Base-by-base conservation (phyloP, 2,113 vertebrate species). In the Pluvianellus socialis region DNA sequence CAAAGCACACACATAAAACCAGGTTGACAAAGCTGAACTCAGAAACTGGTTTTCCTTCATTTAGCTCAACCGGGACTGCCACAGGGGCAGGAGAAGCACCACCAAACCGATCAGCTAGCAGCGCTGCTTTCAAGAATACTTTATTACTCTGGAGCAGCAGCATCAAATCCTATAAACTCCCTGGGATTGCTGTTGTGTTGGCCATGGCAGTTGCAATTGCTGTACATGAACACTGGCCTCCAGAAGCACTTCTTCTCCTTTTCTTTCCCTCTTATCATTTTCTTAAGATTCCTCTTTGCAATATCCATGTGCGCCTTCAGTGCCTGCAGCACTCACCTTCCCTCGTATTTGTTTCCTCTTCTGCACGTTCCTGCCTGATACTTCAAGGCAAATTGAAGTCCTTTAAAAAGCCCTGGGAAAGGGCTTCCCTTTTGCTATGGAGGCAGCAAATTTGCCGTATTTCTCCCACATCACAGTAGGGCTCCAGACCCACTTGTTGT, bases 1-100 rank as follows among this genome's bases (percentile, higher is more conserved):
- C 83, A 94, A 94, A 94, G 49, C 67, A 75, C 61, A 75, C 66
- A 75, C 24, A 82, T 56, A 82, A 95, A 94, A 85, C 45, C 66
- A 87, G 70, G 53, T 72, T 81, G 80, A 90, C 67, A 81, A 89
- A 73, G 12, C 62, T 79, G 49, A n/a, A 50, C 76, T 81, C 28
- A 74, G 86, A 72, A 53, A 12, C 66, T 59, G 35, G 21, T 61
- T 95, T 86, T 45, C 61, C 52, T 84, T 81, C 52, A n/a, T 53
- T 94, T 92, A 4, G 68, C 73, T 84, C 88, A 79, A 32, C 30
- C 49, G 40, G 28, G 14, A 67, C 50, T 86, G 86, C 67, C 45
- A 32, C 18, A 50, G 42, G 49, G 38, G 26, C 76, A 79, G 86
- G 40, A 94, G 56, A 71, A 92, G 12, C 22, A 40, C 16, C 45